Conservation (phyloP, 2,797 vertebrate species). For the Hyperoplus lanceolatus region DNA sequence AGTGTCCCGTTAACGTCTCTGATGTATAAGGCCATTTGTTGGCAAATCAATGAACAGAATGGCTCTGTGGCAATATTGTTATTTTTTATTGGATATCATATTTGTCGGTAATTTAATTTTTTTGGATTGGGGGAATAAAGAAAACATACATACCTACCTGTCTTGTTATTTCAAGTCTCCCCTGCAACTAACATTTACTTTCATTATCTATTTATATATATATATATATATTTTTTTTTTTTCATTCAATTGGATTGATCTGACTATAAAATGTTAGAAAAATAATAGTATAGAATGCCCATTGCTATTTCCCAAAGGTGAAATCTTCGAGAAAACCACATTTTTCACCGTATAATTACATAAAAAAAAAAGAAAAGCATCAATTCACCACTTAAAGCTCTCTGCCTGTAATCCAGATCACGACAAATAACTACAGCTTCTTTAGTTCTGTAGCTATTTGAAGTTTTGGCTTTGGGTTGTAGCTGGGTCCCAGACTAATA, state of each 20-base stretch:
- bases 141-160: not conserved
- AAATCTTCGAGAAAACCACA: not conserved
- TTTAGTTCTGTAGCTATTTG: not conserved
- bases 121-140: not conserved
- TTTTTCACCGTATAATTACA: not conserved
- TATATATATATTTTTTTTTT: not conserved
- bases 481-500: conserved; percentile 52
- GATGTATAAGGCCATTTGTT: not conserved
- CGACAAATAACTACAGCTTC: conserved; percentile 34
- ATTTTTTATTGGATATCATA: not conserved
- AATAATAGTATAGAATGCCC: not conserved
- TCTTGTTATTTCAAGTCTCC: not conserved
- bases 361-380: conserved; percentile 15
- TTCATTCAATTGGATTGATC: not conserved
- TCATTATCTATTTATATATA: not conserved
- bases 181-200: not conserved
- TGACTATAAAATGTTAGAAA: not conserved
- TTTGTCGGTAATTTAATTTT: not conserved
- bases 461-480: conserved; percentile 34
- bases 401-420: conserved; percentile 21
- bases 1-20: not conserved
- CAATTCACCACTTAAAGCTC: conserved; percentile 20
- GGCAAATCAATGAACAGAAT: not conserved
- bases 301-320: not conserved
- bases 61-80: not conserved